Evolutionary conservation across 2,888 invertebrate genomes (phyloP), one percentile per base, ranked within the genome.

Genomic region (Thymelicus acteon): DNA sequence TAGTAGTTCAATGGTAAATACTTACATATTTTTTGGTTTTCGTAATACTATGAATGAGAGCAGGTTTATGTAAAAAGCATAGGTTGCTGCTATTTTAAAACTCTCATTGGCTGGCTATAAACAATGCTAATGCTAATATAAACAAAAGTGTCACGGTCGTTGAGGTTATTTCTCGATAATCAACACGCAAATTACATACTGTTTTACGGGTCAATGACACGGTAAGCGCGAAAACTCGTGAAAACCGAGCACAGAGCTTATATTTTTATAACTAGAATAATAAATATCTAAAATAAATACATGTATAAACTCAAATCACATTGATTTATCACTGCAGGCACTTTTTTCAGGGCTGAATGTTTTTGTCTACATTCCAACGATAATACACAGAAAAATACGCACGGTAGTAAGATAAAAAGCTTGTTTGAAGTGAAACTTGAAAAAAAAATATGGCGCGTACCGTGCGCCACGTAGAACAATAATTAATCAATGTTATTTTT

Each of bases 331-430:
- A 54, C 10, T 8, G 24, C 10, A 54, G 24, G 54, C 15, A 48
- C n/a, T 48, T 66, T 58, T 54, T 24, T 12, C 37, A 37, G 19
- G 44, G 37, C 15, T 37, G 44, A 52, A 52, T 44, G 54, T 61
- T 62, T 57, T 24, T 37, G 12, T 57, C 24, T 31, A 12, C 60
- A 63, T 65, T 65, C 65, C 71, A 61, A 37, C 39, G 6, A 24
- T 31, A 39, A 64, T 37, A 40, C 61, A 24, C 40, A 52, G 57
- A 68, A 77, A 74, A 52, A 44, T 10, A 44, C 0, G 44, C 8
- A 12, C 44, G 10, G 4, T 4, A 2, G 44, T 12, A 40, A 40
- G 7, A 7, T 40, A 8, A 40, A 40, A 40, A 8, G 39, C 40
- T 40, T 7, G 40, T 40, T 40, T 40, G 39, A 40, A 40, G 44